Evolutionary conservation across 2,113 vertebrate genomes (phyloP), one percentile per base, ranked within the genome.

Genomic region (Pterocles burchelli): DNA sequence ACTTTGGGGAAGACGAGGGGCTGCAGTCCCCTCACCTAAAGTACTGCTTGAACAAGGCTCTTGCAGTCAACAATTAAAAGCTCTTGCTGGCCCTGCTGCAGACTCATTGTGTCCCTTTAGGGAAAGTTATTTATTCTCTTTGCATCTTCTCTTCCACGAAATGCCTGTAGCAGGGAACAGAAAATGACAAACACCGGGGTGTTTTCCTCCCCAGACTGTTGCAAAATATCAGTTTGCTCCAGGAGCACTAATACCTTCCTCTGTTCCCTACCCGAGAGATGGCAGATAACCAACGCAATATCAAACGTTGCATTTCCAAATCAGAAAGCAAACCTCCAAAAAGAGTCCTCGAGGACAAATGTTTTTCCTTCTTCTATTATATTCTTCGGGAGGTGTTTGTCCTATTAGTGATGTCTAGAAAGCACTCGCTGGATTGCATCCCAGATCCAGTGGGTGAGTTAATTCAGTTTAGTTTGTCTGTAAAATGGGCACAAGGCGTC

Each of bases 111-210:
- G 51, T n/a, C 52, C 43, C 85, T 92, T 82, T 19, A 85, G 91
- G 91, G 78, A 66, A 83, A 85, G 81, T 17, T 82, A 58, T 85
- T 82, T 93, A 68, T 76, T 93, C 36, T 80, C 33, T 85, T 70
- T 77, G 67, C 78, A 52, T 80, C 70, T 89, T 62, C 41, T 33
- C 91, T 91, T 21, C 19, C 57, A 43, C n/a, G 62, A 91, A 91
- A 89, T 38, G 36, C 62, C 80, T 33, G 29, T 58, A 66, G 67
- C 28, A 75, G 55, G 80, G 62, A 90, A 62, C 36, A 91, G 78
- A 91, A 87, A 70, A 83, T 24, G 8, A 36, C 38, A 73, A 90
- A 48, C 4, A 5, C 19, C 7, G 9, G 43, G 67, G 59, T 0
- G 1, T 92, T 86, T 90, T 84, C 75, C 58, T 73, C 51, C 36